phyloP scores from a whole-genome alignment of 1,140 invertebrate species.

The Trichogramma pretiosum region DNA sequence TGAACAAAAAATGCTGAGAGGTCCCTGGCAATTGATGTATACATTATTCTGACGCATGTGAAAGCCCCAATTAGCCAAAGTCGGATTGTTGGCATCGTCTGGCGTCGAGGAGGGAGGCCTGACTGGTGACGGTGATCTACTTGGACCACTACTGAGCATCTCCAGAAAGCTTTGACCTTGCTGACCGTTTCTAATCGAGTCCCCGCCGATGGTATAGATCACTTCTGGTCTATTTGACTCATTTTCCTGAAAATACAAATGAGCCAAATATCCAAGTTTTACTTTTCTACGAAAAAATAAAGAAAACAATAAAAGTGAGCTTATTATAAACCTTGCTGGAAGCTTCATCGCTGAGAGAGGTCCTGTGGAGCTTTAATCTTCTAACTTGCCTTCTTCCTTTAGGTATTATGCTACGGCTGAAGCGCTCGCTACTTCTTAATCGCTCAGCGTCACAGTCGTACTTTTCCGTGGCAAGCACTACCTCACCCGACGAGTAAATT shows the following conservation, averaged over 20 bases:
- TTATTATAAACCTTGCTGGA: constrained; percentile 35
- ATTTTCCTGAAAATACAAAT: constrained; percentile 31
- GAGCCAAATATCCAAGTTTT: neutral
- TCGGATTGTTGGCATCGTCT: constrained; percentile 39
- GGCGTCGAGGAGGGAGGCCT: constrained; percentile 32
- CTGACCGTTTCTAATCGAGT: constrained; percentile 18
- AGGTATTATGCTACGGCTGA: constrained; percentile 45
- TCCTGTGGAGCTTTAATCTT: constrained; percentile 29
- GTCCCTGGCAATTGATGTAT: too few relatives aligned
- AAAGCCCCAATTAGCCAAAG: constrained; percentile 39
- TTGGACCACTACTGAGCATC: constrained; percentile 40
- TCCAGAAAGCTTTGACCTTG: constrained; percentile 39
- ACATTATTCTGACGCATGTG: constrained; percentile 33
- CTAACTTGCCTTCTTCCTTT: constrained; percentile 41
- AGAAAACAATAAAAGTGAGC: neutral
- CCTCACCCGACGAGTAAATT: constrained; percentile 30
- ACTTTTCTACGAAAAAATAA: neutral
- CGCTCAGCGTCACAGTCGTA: constrained; percentile 46
- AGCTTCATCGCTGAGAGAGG: constrained; percentile 25
- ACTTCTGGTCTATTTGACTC: constrained; percentile 28
- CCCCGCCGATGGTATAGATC: constrained; percentile 27
- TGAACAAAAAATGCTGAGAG: neutral
- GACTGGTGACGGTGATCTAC: constrained; percentile 40
- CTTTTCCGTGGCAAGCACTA: constrained; percentile 32
- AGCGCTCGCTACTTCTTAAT: constrained; percentile 49